Evolutionary conservation across 92 coral and sea anemone genomes (phyloP).

Genomic region (Parazoanthus darwini): DNA sequence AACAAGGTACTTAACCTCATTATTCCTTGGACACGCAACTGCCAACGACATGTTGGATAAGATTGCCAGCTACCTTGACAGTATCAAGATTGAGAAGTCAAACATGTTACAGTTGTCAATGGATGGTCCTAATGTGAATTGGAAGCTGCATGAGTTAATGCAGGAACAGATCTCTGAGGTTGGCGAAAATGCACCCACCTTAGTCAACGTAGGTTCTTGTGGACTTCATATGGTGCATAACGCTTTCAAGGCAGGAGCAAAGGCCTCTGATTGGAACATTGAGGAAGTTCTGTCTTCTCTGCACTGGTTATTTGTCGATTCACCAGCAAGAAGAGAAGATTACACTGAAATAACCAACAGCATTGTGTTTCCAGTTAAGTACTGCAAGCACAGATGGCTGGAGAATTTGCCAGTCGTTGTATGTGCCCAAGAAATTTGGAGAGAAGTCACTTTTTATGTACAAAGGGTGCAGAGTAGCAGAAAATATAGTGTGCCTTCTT

Average conservation of each 20-base stretch:
- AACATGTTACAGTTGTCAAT: constrained; percentile 42
- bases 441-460: constrained; percentile 52
- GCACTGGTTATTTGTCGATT: too few relatives aligned
- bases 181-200: constrained; percentile 18
- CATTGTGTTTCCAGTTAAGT: not conserved
- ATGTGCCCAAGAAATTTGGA: constrained; percentile 58
- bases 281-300: too few relatives aligned
- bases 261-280: too few relatives aligned
- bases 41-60: constrained; percentile 35
- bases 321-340: too few relatives aligned
- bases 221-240: constrained; percentile 58
- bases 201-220: constrained; percentile 51
- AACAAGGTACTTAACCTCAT: constrained; percentile 49
- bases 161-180: constrained; percentile 26
- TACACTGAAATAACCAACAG: too few relatives aligned
- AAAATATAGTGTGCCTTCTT: constrained; percentile 35
- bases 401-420: constrained; percentile 61
- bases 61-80: constrained; percentile 38
- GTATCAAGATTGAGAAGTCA: constrained; percentile 37
- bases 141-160: constrained; percentile 28
- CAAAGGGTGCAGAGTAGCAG: constrained; percentile 40
- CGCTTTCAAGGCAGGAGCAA: constrained; percentile 34
- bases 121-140: constrained; percentile 45
- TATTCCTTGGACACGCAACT: constrained; percentile 54
- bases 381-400: constrained; percentile 61